Evolutionary conservation across 2,888 invertebrate species (phyloP), one percentile per base, ranked within the genome.

Genomic region (Nasonia oneida): DNA sequence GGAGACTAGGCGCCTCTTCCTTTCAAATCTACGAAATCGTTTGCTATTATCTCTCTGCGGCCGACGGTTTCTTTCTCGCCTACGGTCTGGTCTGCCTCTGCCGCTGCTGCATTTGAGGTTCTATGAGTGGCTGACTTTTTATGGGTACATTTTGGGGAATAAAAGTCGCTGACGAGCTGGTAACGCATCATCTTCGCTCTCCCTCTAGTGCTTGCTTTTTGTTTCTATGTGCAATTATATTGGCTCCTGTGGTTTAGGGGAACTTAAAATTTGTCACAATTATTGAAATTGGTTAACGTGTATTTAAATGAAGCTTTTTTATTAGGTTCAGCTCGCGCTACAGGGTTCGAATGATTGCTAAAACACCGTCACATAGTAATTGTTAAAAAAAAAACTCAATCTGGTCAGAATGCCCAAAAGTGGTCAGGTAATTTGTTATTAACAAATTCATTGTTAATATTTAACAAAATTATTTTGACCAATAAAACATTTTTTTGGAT

Each of bases 1-100:
- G 10, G 39, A 37, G 33, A 71, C 71, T 71, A 73, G 73, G 42
- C 42, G 76, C 77, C 71, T 81, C 84, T 81, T 76, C 81, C 64
- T 81, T 85, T 85, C 77, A 81, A 78, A 85, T 78, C 81, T 81
- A 78, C 73, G 64, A 85, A 85, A 85, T 85, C 74, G 81, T 39
- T 81, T 64, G 61, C 81, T 78, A 81, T 85, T 85, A 85, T 81
- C 74, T 70, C n/a, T 47, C 18, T 37, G 77, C 77, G 77, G 47
- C n/a, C 71, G 81, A 18, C 85, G 67, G 78, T 81, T 85, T 85
- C 33, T 81, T 71, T 76, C 81, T 81, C 81, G 85, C 78, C 85
- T 85, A 81, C 85, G 85, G 85, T 85, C 85, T 85, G 81, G 67
- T 85, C 42, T 3, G 18, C 29, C 18, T 5, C 64, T 29, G 29